Percentiles rank a stretch among this genome's conserved stretches.
Evolutionary conservation across 2,888 invertebrate genomes (phyloP).

Genomic region (Papilio elwesi): DNA sequence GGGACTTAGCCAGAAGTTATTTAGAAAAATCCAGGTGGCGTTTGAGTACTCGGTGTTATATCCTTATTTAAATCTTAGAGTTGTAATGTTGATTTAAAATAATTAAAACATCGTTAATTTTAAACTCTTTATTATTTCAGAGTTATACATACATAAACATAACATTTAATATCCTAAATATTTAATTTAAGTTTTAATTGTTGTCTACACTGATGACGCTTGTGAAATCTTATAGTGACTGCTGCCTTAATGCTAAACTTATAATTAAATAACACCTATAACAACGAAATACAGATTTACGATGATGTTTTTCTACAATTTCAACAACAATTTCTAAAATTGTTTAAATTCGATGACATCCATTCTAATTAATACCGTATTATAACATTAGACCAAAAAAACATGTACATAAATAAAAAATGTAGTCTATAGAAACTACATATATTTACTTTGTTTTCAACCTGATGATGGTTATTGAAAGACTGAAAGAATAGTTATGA

Average conservation of each 20-base stretch:
- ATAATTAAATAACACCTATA: slow-evolving; percentile 81
- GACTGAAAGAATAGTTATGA: too few relatives aligned
- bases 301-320: slow-evolving; percentile 27
- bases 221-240: slow-evolving; percentile 51
- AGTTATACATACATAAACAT: slow-evolving; percentile 17
- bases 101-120: slow-evolving; percentile 2
- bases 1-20: too few relatives aligned
- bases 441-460: too few relatives aligned
- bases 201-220: slow-evolving; percentile 15
- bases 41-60: too few relatives aligned
- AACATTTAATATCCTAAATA: slow-evolving; percentile 29
- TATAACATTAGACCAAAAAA: neutral
- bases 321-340: slow-evolving; percentile 33
- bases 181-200: slow-evolving; percentile 27
- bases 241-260: slow-evolving; percentile 78
- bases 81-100: neutral
- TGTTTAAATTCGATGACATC: slow-evolving; percentile 38
- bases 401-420: neutral
- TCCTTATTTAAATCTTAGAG: neutral
- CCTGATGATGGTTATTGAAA: too few relatives aligned
- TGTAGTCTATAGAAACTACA: too few relatives aligned
- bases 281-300: slow-evolving; percentile 46
- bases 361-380: slow-evolving; percentile 12
- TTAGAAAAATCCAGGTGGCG: too few relatives aligned
- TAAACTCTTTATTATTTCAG: slow-evolving; percentile 32